Evolutionary conservation across 2,113 vertebrate species (phyloP), one percentile per base, ranked within the genome.

Genomic region (Nothobranchius furzeri): DNA sequence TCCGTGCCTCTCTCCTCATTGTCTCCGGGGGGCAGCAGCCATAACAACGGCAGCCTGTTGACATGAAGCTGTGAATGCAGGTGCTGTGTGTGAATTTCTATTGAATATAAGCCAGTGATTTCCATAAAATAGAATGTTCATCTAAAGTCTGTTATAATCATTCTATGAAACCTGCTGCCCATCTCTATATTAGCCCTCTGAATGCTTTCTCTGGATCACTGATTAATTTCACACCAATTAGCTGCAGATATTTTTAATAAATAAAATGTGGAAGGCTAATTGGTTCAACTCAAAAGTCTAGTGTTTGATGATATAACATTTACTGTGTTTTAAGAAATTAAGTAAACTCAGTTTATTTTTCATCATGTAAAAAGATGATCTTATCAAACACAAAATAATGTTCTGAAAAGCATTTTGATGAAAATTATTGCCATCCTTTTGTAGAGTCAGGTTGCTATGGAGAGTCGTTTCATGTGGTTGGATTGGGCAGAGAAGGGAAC

Each of bases 21-120:
- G 85, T 88, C 88, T 90, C 88, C 7, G 67, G 81, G 20, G 75
- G 88, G 57, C 74, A 65, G 76, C 81, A 86, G 64, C 71, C 65
- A 59, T 20, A 79, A 87, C 84, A 79, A 71, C 84, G 74, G 37
- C 76, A 84, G 78, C 75, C 63, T 84, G 82, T 85, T 86, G 85
- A 77, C 30, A 48, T 50, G 59, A 84, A 76, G 67, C 64, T 69
- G 70, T 55, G 42, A 17, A 10, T 60, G 43, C 63, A 77, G 65
- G 65, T 64, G 65, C 56, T 45, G 12, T 42, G 58, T 57, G 64
- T 59, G 9, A 52, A 55, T 67, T 53, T 66, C 64, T 64, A 51
- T 36, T 53, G 60, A 62, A 64, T 50, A 60, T 64, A 61, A 75
- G 57, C 51, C 69, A 69, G 55, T 76, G 87, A 81, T 87, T 79